Percentiles rank a stretch among this genome's conserved stretches.
These are phyloP conservation scores for Xenotilapia caudafasciata DNA, from an alignment of 2,113 vertebrate genomes.

Conservation along the genomic window DNA sequence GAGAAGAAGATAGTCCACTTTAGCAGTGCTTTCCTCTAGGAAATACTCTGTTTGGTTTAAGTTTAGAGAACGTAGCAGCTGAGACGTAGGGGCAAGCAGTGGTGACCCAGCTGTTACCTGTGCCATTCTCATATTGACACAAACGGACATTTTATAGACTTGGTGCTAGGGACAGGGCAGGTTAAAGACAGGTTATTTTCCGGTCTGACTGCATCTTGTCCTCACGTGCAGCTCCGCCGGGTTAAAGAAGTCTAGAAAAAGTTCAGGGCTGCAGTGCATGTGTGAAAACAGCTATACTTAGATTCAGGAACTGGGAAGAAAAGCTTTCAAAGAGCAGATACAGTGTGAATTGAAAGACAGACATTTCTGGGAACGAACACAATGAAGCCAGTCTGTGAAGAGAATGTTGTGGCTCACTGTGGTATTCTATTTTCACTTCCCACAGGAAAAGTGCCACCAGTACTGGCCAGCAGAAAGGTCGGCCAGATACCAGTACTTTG, in stretches of 20 bases:
- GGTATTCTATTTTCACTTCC: constrained; percentile 7
- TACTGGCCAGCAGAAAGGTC: constrained; percentile 99
- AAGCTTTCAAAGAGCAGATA: neutral
- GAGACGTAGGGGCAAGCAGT: neutral
- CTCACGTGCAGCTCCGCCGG: neutral
- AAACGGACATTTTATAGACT: neutral
- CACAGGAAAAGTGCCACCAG: constrained; percentile 97
- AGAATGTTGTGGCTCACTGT: constrained; percentile 15
- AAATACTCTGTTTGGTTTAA: neutral
- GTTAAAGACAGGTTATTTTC: neutral
- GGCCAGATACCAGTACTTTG: constrained; percentile 98
- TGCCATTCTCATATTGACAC: neutral
- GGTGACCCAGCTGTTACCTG: neutral
- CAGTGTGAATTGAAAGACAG: neutral
- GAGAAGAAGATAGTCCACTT: neutral
- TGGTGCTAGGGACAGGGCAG: neutral
- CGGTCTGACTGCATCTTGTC: neutral
- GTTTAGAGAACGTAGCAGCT: neutral
- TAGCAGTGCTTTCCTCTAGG: neutral
- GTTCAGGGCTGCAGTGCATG: neutral
- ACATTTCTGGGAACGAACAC: constrained; percentile 4
- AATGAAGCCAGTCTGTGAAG: neutral
- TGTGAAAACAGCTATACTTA: neutral
- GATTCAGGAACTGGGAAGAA: neutral
- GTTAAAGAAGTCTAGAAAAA: neutral